Base-by-base conservation (phyloP, 2,113 vertebrate species). In the Bathybates hornii region DNA sequence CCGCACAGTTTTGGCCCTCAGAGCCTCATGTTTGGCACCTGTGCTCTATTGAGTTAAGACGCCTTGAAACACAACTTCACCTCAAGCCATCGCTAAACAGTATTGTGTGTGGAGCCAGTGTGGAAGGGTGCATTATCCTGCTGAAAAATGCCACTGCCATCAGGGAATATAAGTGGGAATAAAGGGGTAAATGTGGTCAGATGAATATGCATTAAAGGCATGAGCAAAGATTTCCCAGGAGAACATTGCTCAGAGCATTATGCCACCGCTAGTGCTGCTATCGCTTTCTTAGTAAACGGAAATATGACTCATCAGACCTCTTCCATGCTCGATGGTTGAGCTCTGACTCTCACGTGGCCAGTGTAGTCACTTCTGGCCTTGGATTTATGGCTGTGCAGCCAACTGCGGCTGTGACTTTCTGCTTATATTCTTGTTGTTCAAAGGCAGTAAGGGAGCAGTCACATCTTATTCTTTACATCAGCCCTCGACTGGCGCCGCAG, bases 121-220 rank as follows among this genome's bases (percentile, higher is more conserved):
- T 50, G 24, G 43, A 78, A 32, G 24, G 16, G 71, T 50, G 24
- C 27, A 50, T 32, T n/a, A 50, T 32, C 6, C 27, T 78, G 45
- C 71, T 73, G 38, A 73, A 45, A 45, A 21, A 45, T 45, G 21
- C 8, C 21, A 27, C 21, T 32, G 71, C 45, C 71, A 32, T 50
- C 43, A 50, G 71, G 71, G 71, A 32, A 78, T 32, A 50, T 1
- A 32, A n/a, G 43, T 27, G 9, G 9, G 6, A 29, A 78, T n/a
- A 19, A 78, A 78, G 45, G 27, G 71, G 45, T 78, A 78, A 78
- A 78, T n/a, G 45, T 78, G 71, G 27, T 78, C 43, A 8, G 27
- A 50, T 32, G 45, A 50, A 1, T 4, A 13, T 19, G 24, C 16
- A 32, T 45, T 48, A 32, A 78, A 50, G 45, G 16, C 17, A 50